Percentiles rank a stretch among this genome's conserved stretches.
Evolutionary conservation across 2,797 vertebrate genomes (phyloP).

Genomic region (Varecia variegata): DNA sequence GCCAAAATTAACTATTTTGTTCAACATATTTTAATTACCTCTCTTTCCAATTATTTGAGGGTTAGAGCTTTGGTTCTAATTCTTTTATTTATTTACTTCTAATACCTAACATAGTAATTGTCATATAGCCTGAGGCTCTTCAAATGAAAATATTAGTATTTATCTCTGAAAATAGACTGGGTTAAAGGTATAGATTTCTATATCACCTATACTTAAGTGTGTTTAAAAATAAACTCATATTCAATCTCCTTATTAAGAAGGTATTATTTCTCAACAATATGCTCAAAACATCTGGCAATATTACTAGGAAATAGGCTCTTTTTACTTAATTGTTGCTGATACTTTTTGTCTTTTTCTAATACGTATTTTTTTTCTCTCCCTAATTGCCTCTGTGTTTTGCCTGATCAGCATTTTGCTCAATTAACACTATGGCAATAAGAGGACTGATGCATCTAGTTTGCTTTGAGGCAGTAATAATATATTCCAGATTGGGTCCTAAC

Average conservation of each 20-base stretch:
- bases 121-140: background rate
- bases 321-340: background rate
- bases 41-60: background rate
- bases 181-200: background rate
- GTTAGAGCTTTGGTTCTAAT: background rate
- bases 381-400: background rate
- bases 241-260: background rate
- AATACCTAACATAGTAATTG: background rate
- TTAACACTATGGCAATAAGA: background rate
- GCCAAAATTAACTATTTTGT: background rate
- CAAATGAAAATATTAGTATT: background rate
- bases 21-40: background rate
- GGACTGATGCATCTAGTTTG: background rate
- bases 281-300: background rate
- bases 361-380: conserved; percentile 11
- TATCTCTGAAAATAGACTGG: conserved; percentile 8
- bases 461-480: background rate
- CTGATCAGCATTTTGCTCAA: conserved; percentile 49
- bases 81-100: conserved; percentile 28
- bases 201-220: background rate
- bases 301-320: background rate
- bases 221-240: background rate
- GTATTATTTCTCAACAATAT: background rate
- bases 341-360: background rate
- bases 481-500: background rate